Base-by-base conservation (phyloP, 2,797 vertebrate genomes). In the Anas capensis region DNA sequence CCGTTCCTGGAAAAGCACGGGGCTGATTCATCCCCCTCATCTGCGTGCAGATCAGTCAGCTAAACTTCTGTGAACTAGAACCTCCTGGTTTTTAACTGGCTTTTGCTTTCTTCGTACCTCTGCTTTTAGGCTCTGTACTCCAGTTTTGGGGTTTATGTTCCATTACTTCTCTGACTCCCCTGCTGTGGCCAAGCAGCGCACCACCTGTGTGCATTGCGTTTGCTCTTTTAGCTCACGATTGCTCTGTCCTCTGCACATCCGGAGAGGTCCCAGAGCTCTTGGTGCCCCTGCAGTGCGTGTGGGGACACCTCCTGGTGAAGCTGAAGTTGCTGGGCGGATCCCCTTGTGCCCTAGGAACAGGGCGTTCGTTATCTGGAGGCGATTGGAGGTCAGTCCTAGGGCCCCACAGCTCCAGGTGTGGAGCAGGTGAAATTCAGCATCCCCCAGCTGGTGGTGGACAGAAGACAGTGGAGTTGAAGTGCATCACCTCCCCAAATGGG, bases 201-300 rank as follows among this genome's bases (percentile, higher is more conserved):
- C 21, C 48, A 48, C 48, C 14, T 84, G 1, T 0, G 0, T 57
- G 56, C 1, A 0, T 34, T 6, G 1, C 24, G 5, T 57, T n/a
- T 6, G 2, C n/a, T 69, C 8, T 58, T 86, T 81, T 5, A 48
- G 15, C 51, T 91, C 10, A 1, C 1, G 6, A 19, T 57, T 46
- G 23, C 19, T 82, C 40, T 82, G 21, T 29, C 10, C 36, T 81
- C 6, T 2, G 46, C 8, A 7, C 40, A 24, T 57, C 20, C 11
- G 8, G 58, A 57, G 48, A 62, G 27, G 42, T 58, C 13, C 11
- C 3, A 38, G 13, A 24, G 36, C 24, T 40, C 21, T 46, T 0
- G 0, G 6, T 53, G 66, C 11, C 26, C 18, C 4, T 48, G 24
- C 46, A 42, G 23, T 34, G 49, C 14, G 11, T 11, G 6, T 53